These are phyloP conservation scores for Tiliacea aurago DNA, from an alignment of 2,888 invertebrate genomes.

Conservation along the genomic window DNA sequence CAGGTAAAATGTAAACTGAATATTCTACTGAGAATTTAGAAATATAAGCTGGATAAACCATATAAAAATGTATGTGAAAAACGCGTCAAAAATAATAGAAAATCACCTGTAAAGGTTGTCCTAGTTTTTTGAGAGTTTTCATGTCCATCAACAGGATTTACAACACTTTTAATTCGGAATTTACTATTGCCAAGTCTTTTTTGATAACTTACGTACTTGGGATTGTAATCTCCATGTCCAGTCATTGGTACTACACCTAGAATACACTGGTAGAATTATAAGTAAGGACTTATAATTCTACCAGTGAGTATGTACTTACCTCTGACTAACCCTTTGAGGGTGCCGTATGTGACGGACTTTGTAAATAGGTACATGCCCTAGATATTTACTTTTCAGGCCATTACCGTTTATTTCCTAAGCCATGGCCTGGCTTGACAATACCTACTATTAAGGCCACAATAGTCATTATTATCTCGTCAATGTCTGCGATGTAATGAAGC, in stretches of 20 bases:
- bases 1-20: not conserved
- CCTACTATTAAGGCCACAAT: constrained; percentile 22
- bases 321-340: constrained; percentile 14
- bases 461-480: constrained; percentile 35
- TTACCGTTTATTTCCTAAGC: constrained; percentile 27
- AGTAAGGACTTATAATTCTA: constrained; percentile 17
- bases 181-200: not conserved
- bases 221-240: not conserved
- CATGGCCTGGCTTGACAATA: constrained; percentile 14
- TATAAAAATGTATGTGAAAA: not conserved
- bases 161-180: not conserved
- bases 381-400: constrained; percentile 15
- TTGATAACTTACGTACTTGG: not conserved
- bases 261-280: no score
- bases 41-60: not conserved
- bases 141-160: not conserved
- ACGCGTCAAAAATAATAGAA: not conserved
- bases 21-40: not conserved
- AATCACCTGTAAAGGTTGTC: not conserved
- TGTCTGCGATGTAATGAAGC: constrained; percentile 33
- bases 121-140: not conserved
- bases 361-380: constrained; percentile 1
- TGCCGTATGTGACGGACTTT: constrained; percentile 28
- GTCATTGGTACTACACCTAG: not conserved
- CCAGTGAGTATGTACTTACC: not conserved